Evolutionary conservation across 2,797 vertebrate genomes (phyloP), one percentile per base, ranked within the genome.

Genomic region (Bovichtus diacanthus): DNA sequence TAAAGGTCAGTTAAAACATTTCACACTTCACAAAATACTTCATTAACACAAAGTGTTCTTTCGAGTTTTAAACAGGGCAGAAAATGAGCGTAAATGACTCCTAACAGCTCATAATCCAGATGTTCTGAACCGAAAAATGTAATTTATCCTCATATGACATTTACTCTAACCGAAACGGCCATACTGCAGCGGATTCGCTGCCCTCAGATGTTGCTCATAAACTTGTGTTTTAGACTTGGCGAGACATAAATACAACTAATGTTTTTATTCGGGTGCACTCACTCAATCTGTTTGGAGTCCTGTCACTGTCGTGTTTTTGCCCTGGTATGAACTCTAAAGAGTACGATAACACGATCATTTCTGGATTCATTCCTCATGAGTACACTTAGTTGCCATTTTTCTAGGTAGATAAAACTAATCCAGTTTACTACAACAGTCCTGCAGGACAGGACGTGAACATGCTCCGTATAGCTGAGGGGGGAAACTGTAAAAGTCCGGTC

Each of bases 1-100:
- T 19, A 76, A 72, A 87, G 81, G 85, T 90, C 85, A 70, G 63
- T 49, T 46, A 16, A 66, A 83, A 75, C 70, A 46, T 81, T 85
- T 82, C 75, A 83, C 73, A 73, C 81, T 53, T 76, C 56, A 76
- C 60, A 49, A 76, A 81, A 76, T 59, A 67, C 67, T 71, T 77
- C 41, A 81, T 80, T 82, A 76, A 66, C 65, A 69, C 69, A 21
- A 70, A 74, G 73, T 59, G 41, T 69, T 78, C 64, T 71, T 63
- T 56, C 0, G 19, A 66, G 71, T 76, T 79, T 81, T 56, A 81
- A 87, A 76, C 62, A 16, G 66, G 44, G 70, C 61, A 65, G 70
- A 73, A 81, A 70, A 86, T 67, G 50, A 81, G 77, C 73, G 27
- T n/a, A 38, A 61, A 86, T 31, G 47, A 55, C 62, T 82, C 36